These are phyloP conservation scores for Thermophis baileyi DNA, from an alignment of 2,113 vertebrate genomes.

Conservation along the genomic window DNA sequence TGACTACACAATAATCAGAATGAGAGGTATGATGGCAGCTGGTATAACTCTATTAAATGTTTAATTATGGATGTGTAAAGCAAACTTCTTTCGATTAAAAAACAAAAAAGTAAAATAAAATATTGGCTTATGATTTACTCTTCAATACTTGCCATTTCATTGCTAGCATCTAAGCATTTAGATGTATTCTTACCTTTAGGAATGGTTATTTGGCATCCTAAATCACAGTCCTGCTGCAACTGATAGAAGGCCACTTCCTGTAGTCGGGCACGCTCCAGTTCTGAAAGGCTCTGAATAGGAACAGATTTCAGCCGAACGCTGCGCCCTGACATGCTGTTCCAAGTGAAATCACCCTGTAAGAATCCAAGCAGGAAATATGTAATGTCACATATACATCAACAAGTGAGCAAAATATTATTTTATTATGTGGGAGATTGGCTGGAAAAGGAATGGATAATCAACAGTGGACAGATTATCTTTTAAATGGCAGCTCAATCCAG, in stretches of 20 bases:
- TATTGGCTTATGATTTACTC: background rate
- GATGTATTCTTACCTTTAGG: constrained; percentile 85
- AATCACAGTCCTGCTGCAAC: constrained; percentile 86
- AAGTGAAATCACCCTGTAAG: constrained; percentile 90
- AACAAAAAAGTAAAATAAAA: background rate
- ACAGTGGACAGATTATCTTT: background rate
- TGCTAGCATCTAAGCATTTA: background rate
- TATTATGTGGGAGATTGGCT: background rate
- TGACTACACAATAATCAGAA: background rate
- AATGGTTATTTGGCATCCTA: constrained; percentile 93
- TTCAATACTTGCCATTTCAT: background rate
- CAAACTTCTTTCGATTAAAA: background rate
- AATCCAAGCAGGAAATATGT: constrained; percentile 62
- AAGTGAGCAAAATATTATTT: constrained; percentile 33
- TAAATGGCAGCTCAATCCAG: background rate
- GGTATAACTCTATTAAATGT: background rate
- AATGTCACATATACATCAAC: constrained; percentile 29
- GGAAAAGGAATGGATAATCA: background rate
- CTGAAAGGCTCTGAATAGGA: constrained; percentile 91
- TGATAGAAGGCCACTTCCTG: constrained; percentile 93
- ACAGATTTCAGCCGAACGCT: constrained; percentile 87
- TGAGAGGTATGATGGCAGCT: background rate
- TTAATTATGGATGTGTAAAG: background rate
- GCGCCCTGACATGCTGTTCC: constrained; percentile 90
- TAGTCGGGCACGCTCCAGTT: constrained; percentile 90